phyloP scores from a whole-genome alignment of 2,888 invertebrate species.

The Sepiola atlantica region DNA sequence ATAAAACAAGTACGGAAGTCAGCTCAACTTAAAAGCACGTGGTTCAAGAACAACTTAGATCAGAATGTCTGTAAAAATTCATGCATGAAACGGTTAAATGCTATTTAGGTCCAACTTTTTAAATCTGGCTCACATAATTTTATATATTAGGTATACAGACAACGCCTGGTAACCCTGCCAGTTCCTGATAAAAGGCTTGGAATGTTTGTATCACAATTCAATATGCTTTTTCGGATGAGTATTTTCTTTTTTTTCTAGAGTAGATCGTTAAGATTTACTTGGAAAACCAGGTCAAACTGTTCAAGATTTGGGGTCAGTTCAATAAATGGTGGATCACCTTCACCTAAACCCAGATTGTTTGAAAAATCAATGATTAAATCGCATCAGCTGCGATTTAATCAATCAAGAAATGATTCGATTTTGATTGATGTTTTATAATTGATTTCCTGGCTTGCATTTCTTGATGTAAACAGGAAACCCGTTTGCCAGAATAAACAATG shows the following conservation, averaged over 20 bases:
- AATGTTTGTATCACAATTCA: too few species aligned
- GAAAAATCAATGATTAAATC: not conserved
- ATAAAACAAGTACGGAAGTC: too few species aligned
- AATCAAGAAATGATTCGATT: not conserved
- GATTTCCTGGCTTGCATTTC: not conserved
- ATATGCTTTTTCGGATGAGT: not conserved
- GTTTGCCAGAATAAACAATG: not conserved
- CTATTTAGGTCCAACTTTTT: too few species aligned
- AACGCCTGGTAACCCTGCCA: too few species aligned
- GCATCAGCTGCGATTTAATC: not conserved
- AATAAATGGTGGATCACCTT: not conserved
- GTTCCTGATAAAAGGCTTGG: too few species aligned
- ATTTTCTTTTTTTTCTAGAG: not conserved
- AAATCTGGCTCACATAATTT: too few species aligned
- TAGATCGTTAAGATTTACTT: not conserved
- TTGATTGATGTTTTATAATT: conserved; percentile 5
- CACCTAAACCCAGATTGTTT: not conserved
- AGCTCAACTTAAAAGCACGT: too few species aligned
- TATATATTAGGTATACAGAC: too few species aligned
- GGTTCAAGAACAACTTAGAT: too few species aligned
- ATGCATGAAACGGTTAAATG: too few species aligned
- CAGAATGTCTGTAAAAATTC: too few species aligned
- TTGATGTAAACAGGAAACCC: not conserved
- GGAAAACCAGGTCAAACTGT: not conserved
- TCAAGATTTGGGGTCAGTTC: not conserved